These are phyloP conservation scores for Trachythela sp. DNA, from an alignment of 64 coral and sea anemone genomes.

Conservation along the genomic window DNA sequence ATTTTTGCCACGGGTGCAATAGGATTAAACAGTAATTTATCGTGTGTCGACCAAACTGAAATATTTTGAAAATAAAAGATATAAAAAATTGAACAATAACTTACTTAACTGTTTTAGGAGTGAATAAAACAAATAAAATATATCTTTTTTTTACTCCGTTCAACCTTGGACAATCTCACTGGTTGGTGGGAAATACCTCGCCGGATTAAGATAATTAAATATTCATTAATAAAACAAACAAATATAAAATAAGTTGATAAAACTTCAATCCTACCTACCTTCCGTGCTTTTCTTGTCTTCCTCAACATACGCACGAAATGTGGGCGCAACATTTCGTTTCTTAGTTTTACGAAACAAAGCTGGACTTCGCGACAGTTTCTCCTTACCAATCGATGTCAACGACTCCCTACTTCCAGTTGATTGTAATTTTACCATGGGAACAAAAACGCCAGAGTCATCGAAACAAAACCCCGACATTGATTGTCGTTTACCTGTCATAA, in stretches of 20 bases:
- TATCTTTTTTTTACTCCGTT: no score
- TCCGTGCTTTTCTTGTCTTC: background rate
- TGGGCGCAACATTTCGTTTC: background rate
- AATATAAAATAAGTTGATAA: no score
- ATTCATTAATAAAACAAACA: no score
- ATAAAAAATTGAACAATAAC: background rate
- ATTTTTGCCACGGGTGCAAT: no score
- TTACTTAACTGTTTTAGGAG: background rate
- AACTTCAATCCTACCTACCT: background rate
- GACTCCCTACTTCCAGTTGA: background rate
- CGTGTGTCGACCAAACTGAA: background rate
- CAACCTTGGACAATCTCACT: no score
- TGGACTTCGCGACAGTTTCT: slow-evolving; percentile 2
- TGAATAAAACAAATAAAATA: background rate
- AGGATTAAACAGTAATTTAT: background rate
- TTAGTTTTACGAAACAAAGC: slow-evolving; percentile 13
- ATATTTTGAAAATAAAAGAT: background rate
- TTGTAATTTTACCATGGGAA: background rate
- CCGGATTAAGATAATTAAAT: no score
- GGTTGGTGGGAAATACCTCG: no score
- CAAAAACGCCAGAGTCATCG: background rate
- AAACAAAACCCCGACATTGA: background rate
- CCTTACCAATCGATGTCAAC: background rate
- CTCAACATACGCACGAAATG: background rate
- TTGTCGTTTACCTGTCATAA: background rate